Evolutionary conservation across 2,888 invertebrate species (phyloP), one percentile per base, ranked within the genome.

Genomic region (Emmelina monodactyla): DNA sequence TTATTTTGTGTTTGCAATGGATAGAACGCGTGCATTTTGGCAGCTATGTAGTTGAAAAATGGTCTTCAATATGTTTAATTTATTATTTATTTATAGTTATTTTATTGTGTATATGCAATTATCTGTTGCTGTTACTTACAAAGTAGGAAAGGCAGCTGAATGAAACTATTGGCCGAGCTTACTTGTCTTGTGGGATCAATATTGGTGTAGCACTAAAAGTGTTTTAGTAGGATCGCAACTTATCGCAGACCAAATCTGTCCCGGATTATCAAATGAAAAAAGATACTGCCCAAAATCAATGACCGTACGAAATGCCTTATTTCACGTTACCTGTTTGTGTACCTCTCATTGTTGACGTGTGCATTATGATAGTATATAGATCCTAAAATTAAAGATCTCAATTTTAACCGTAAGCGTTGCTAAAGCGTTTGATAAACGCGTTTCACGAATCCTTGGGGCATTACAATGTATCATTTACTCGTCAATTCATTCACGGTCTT

Each of bases 321-420:
- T 71, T 70, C 66, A 61, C 66, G 78, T 76, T 78, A 78, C 76
- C 73, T 71, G 70, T 64, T 55, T 60, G 54, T 57, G 57, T 69
- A 76, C 71, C 69, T 69, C 78, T 64, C 67, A 62, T 67, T 67
- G 65, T 68, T 67, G 61, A 61, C 50, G 58, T 58, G 53, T 60
- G 58, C 54, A 57, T 62, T 65, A 57, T 56, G 57, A 68, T 71
- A 73, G 63, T 66, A 57, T 68, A 68, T 72, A 70, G 62, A 68
- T 58, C 51, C 54, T 70, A 63, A 68, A 71, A 64, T 62, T 62
- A 64, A 67, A 69, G 78, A 79, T 79, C 78, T 79, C 76, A 78
- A 66, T 68, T n/a, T n/a, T 66, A 72, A 59, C 67, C 59, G 53
- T 75, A 71, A 73, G 75, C 62, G 61, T 67, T 65, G 58, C 66